Evolutionary conservation across 2,797 vertebrate species (phyloP), one percentile per base, ranked within the genome.

Genomic region (Micromesistius poutassou): DNA sequence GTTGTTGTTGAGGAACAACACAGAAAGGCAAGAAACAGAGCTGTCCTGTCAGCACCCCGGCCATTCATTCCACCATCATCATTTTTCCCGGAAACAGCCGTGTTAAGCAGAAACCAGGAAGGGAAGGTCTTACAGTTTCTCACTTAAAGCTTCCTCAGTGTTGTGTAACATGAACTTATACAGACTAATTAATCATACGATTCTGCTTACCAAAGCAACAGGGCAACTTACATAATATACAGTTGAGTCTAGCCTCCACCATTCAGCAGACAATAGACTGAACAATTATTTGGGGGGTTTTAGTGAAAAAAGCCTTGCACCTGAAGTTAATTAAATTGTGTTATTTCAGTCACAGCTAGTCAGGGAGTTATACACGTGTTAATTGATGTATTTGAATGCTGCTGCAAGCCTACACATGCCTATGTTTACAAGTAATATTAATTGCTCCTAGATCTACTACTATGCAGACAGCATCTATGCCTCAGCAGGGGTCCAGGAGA

Each of bases 381-480:
- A n/a, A 73, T 36, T 73, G 31, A 36, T 68, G 25, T 28, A 7
- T 28, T 68, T 68, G n/a, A 28, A 25, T 62, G 55, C 19, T 28
- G 62, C n/a, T 68, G 62, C 8, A 28, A 28, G 12, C n/a, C 55
- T 62, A 19, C 30, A 30, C 10, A 1, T 33, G 13, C 70, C 30
- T 22, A 71, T 33, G 7, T 30, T 30, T 71, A 16, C 31, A 31
- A 71, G 70, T 31, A 6, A 71, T 30, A 31, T 71, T 19, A 16
- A 33, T 71, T 30, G 9, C 35, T 75, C 80, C 77, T 89, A 99
- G 98, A 95, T 99, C 76, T 98, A 98, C 91, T 99, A 98, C 91
- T 99, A 98, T 0, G 96, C 98, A 0, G 94, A 99, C 82, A 91
- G 84, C 42, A 98, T 99, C 86, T 99, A 97, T 13, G 4, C 50